phyloP scores from a whole-genome alignment of 2,113 vertebrate genomes.

The Pantherophis guttatus region DNA sequence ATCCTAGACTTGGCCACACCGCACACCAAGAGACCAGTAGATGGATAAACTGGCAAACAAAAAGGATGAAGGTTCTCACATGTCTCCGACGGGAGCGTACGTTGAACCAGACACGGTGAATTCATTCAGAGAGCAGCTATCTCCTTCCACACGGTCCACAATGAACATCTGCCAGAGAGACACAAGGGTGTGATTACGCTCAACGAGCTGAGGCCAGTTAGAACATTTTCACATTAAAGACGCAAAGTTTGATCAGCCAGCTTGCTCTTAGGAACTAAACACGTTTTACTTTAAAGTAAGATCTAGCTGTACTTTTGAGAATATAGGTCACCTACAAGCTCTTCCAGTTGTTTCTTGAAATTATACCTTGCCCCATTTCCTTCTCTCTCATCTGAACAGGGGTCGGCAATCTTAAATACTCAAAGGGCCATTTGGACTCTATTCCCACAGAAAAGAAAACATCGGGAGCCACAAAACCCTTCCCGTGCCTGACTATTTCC shows the following conservation, averaged over 20 bases:
- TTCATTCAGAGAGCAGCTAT: conserved; percentile 87
- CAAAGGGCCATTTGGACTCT: too few relatives aligned
- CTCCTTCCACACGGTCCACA: conserved; percentile 84
- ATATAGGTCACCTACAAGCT: background rate
- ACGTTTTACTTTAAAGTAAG: background rate
- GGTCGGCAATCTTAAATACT: too few relatives aligned
- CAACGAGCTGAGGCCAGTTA: background rate
- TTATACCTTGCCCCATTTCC: background rate
- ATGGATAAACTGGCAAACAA: conserved; percentile 27
- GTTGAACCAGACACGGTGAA: conserved; percentile 96
- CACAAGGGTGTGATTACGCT: background rate
- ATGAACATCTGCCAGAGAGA: conserved; percentile 87
- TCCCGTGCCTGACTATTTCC: too few relatives aligned
- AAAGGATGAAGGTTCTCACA: conserved; percentile 79
- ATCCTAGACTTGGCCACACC: background rate
- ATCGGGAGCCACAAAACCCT: too few relatives aligned
- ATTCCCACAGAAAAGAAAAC: too few relatives aligned
- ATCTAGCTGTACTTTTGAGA: background rate
- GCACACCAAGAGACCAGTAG: background rate
- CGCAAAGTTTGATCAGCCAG: background rate
- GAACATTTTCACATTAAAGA: background rate
- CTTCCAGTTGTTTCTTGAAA: background rate
- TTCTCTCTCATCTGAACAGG: background rate
- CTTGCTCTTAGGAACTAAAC: background rate
- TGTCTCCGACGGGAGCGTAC: conserved; percentile 93